Base-by-base conservation (phyloP, 2,888 invertebrate species). In the Eupeodes latifasciatus region DNA sequence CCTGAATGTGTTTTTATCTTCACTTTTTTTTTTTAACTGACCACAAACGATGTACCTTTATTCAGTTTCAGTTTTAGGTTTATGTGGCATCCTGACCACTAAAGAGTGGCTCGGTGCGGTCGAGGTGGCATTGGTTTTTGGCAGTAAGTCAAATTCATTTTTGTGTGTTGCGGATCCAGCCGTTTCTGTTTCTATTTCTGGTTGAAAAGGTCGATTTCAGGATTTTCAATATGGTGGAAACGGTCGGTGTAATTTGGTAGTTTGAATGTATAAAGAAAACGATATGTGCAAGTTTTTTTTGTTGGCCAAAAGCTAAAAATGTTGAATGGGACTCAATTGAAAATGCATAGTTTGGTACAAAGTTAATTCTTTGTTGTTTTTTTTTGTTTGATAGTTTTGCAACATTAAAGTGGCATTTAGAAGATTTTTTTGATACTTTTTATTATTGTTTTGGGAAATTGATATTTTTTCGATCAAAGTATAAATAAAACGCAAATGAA, bases 101-200 rank as follows among this genome's bases (percentile, higher is more conserved):
- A 77, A 87, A 87, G 71, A 87, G 86, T 82, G 82, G 74, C 67
- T 67, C 19, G 16, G 71, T 72, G 27, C 27, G 27, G 27, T 27
- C 27, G 27, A 3, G 64, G 62, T 51, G 66, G 72, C 62, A 36
- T 10, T 27, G 62, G 59, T 61, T 83, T 83, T 87, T 77, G 67
- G 80, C 76, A 83, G 72, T 80, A 53, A 72, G 64, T 80, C 27
- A 76, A 83, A 76, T 80, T 76, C 66, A 80, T 83, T 80, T 86
- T 55, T 40, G 40, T 40, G 47, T 71, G 27, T 44, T 71, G 47
- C 71, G 44, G 64, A 49, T 71, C 57, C 57, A 53, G 51, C 67
- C 53, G 55, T 16, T 36, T 61, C 27, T 57, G 61, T 69, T 76
- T 64, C 67, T 40, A 55, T 16, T 36, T 61, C 27, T 62, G 61